Evolutionary conservation across 1,140 invertebrate species (phyloP).

Genomic region (Monochamus saltuarius): DNA sequence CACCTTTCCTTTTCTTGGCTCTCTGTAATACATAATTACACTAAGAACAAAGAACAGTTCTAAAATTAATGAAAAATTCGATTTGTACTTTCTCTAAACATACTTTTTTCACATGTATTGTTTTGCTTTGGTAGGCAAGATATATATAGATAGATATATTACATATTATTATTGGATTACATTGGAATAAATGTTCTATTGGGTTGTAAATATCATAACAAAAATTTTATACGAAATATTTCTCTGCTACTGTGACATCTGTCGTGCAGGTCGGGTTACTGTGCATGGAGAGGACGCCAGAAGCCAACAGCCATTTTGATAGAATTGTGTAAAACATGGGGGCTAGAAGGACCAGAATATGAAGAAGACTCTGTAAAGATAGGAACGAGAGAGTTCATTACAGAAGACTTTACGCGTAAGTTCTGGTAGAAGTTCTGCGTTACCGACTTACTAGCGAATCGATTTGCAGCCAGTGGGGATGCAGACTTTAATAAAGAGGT

Average conservation of each 20-base stretch:
- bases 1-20: too few relatives aligned
- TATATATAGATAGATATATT: too few relatives aligned
- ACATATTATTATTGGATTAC: too few relatives aligned
- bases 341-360: slow-evolving; percentile 58
- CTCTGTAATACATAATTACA: too few relatives aligned
- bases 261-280: slow-evolving; percentile 64
- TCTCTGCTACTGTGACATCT: neutral
- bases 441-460: neutral
- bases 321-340: slow-evolving; percentile 68
- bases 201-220: too few relatives aligned
- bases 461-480: slow-evolving; percentile 28
- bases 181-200: too few relatives aligned
- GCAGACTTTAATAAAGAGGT: slow-evolving; percentile 54
- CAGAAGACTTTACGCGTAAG: slow-evolving; percentile 24
- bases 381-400: slow-evolving; percentile 40
- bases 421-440: neutral
- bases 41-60: too few relatives aligned
- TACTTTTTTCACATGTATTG: too few relatives aligned
- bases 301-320: slow-evolving; percentile 74
- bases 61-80: too few relatives aligned
- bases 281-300: slow-evolving; percentile 74
- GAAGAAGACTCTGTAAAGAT: slow-evolving; percentile 55
- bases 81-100: too few relatives aligned
- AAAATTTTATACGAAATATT: slow-evolving; percentile 4
- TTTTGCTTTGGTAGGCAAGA: too few relatives aligned